Evolutionary conservation across 2,113 vertebrate species (phyloP).

Genomic region (Micromys minutus): DNA sequence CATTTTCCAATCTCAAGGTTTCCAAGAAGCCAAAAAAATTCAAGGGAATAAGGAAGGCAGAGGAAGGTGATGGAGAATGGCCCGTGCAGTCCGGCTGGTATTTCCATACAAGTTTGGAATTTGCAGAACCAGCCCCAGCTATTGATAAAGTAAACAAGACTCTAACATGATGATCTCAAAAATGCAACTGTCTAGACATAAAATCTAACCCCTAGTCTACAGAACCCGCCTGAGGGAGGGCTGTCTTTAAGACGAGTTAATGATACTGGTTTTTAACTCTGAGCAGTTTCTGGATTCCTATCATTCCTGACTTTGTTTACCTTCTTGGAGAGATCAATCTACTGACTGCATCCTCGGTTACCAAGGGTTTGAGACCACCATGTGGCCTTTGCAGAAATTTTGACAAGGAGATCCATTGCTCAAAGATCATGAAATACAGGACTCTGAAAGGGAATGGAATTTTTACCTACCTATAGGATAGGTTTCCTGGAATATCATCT

Average conservation of each 20-base stretch:
- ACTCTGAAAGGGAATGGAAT: background rate
- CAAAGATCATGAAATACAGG: background rate
- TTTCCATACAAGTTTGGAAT: background rate
- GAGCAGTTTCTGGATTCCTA: background rate
- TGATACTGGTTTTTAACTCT: background rate
- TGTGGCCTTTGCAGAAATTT: background rate
- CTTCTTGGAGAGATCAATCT: background rate
- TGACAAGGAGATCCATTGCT: background rate
- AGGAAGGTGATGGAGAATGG: background rate
- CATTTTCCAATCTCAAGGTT: conserved; percentile 77
- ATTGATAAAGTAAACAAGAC: background rate
- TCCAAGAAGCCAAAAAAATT: conserved; percentile 70
- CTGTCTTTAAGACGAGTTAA: background rate
- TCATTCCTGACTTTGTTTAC: background rate
- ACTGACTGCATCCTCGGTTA: background rate
- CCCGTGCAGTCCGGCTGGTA: too few relatives aligned
- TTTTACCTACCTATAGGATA: background rate
- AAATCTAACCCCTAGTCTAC: background rate
- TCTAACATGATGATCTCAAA: background rate
- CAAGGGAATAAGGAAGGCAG: background rate
- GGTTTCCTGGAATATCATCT: background rate
- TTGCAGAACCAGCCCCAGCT: background rate
- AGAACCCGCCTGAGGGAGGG: background rate
- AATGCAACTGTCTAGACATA: background rate
- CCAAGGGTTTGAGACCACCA: background rate